Percentiles rank a stretch among this genome's conserved stretches.
Conservation (phyloP, 1,140 invertebrate genomes). For the Drosophila burlai region DNA sequence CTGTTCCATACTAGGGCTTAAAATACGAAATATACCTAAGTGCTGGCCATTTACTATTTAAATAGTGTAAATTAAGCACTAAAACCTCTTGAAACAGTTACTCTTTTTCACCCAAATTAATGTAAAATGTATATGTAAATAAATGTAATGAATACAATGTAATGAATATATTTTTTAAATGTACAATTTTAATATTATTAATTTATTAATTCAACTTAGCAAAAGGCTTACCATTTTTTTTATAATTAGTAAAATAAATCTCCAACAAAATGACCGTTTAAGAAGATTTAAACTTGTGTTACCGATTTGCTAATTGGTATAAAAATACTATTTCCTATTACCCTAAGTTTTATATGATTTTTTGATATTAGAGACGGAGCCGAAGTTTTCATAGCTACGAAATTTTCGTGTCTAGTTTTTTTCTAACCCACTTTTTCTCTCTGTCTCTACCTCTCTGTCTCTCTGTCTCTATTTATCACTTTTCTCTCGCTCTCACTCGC, state of each 20-base stretch:
- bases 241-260: not conserved
- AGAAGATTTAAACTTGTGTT: not conserved
- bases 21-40: too few species aligned
- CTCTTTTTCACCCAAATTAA: not conserved
- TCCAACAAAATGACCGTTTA: not conserved
- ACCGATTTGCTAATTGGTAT: not conserved
- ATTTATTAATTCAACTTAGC: not conserved
- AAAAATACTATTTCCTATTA: not conserved
- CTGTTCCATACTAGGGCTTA: too few species aligned
- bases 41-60: too few species aligned
- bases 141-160: not conserved
- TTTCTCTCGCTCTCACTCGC: slow-evolving; percentile 14
- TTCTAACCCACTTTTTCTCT: slow-evolving; percentile 67
- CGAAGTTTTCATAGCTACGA: slow-evolving; percentile 2
- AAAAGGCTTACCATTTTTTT: not conserved
- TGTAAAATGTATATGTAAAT: not conserved
- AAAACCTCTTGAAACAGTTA: not conserved
- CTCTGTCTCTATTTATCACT: slow-evolving; percentile 36
- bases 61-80: too few species aligned
- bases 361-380: not conserved
- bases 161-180: not conserved
- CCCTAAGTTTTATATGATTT: not conserved
- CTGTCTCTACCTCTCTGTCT: slow-evolving; percentile 24
- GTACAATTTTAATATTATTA: too few species aligned
- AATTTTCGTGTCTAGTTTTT: slow-evolving; percentile 54